Base-by-base conservation (phyloP, 2,888 invertebrate species). In the Kryphioiulus occultus region DNA sequence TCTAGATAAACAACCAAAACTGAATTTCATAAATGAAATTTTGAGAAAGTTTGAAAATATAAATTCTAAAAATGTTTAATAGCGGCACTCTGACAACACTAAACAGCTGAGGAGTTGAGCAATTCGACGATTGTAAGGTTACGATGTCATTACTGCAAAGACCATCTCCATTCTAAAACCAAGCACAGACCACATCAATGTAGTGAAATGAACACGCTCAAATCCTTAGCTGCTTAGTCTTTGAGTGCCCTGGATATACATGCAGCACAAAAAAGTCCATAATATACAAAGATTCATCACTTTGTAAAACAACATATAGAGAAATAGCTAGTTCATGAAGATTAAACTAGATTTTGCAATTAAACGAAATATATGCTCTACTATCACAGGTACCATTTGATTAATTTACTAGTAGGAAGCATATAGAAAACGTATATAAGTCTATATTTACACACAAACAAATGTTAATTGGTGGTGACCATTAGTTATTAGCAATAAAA, bases 341-440 rank as follows among this genome's bases (percentile, higher is more conserved):
- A 68, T 68, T 26, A 26, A 44, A 68, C 22, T 22, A 0, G n/a
- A 26, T 68, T 68, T 68, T 68, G 22, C 12, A 68, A 68, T 12
- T 26, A 26, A 78, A 78, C 30, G 30, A 78, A 53, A 4, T 53
- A 78, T 78, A 78, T 78, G 78, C 78, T 78, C 78, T 78, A 78
- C 78, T 78, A 78, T 78, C 78, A 78, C 78, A 78, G 78, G 78
- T 78, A 78, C 78, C 78, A 78, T 30, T 78, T 78, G 78, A 30
- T 78, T 78, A 78, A 78, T 78, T 78, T 30, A 68, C 68, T 68
- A 30, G 78, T 78, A 68, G 68, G 12, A 68, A 68, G 68, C 68
- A 68, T 68, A 68, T 26, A 68, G 68, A 12, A 26, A 68, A 78
- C 78, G 78, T 78, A 78, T 78, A 78, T 78, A 78, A 78, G 78